Evolutionary conservation across 30 jellyfish, hydroid and myxozoan species (phyloP).

Genomic region (Aurelia sp.): DNA sequence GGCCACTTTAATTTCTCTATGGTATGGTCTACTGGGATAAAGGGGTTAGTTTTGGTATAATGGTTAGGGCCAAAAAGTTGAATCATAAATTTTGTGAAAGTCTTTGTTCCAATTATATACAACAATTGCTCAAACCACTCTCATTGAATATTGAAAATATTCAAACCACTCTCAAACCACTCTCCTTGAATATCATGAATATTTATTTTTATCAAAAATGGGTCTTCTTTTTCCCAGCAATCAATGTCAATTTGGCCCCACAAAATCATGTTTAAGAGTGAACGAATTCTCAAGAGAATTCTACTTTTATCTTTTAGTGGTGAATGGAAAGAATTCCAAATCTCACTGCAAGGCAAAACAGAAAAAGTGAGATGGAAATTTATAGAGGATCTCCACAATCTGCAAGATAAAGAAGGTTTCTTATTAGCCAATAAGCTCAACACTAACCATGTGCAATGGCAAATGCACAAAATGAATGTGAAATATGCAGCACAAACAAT

Average conservation of each 20-base stretch:
- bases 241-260: neutral
- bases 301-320: neutral
- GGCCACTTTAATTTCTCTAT: constrained; percentile 6
- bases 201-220: too few species aligned
- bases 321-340: constrained; percentile 34
- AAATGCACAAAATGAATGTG: constrained; percentile 57
- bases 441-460: constrained; percentile 33
- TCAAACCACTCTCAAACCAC: too few species aligned
- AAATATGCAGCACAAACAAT: constrained; percentile 36
- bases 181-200: too few species aligned
- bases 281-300: neutral
- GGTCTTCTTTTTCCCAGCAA: too few species aligned
- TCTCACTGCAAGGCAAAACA: neutral
- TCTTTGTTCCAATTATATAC: too few species aligned
- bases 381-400: constrained; percentile 8
- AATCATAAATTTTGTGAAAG: too few species aligned
- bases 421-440: constrained; percentile 36
- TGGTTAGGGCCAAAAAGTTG: neutral
- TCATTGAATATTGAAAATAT: too few species aligned
- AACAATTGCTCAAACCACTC: too few species aligned
- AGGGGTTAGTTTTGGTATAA: neutral
- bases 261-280: neutral
- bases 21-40: neutral
- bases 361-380: constrained; percentile 26
- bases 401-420: constrained; percentile 53